phyloP scores from a whole-genome alignment of 1,140 invertebrate species.

The Cyclargus thomasi region DNA sequence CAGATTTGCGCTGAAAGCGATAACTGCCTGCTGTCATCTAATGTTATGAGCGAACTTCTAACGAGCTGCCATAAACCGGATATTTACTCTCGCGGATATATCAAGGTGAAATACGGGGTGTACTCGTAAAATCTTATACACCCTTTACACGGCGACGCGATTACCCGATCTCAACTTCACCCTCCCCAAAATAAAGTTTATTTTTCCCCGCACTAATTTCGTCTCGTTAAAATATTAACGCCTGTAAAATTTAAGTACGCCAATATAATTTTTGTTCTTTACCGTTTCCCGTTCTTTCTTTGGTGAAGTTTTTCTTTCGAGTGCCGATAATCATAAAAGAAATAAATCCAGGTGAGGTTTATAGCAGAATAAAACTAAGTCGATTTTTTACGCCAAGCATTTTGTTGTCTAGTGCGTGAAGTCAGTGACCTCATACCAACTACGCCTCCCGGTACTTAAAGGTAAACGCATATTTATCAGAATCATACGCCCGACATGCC shows the following conservation, averaged over 20 bases:
- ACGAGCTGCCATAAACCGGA: conserved; percentile 59
- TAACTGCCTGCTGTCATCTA: conserved; percentile 53
- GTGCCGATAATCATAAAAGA: neutral
- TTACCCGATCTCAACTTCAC: neutral
- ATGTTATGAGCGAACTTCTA: conserved; percentile 60
- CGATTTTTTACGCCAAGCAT: too few relatives aligned
- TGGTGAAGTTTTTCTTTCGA: neutral
- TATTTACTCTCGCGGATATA: conserved; percentile 39
- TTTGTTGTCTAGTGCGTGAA: too few relatives aligned
- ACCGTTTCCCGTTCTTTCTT: neutral
- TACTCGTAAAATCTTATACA: conserved; percentile 14
- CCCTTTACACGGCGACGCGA: neutral
- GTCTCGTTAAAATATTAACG: conserved; percentile 4
- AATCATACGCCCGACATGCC: too few relatives aligned
- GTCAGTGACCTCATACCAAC: too few relatives aligned
- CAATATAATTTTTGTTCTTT: conserved; percentile 10
- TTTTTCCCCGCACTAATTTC: neutral
- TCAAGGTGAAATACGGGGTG: conserved; percentile 7
- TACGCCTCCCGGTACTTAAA: too few relatives aligned
- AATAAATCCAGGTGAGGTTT: neutral
- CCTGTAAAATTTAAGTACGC: conserved; percentile 10
- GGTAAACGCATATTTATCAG: too few relatives aligned
- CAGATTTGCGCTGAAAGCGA: conserved; percentile 52
- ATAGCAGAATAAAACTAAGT: too few relatives aligned
- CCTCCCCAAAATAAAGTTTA: neutral